These are phyloP conservation scores for Battus philenor DNA, from an alignment of 1,140 invertebrate species.

Conservation along the genomic window DNA sequence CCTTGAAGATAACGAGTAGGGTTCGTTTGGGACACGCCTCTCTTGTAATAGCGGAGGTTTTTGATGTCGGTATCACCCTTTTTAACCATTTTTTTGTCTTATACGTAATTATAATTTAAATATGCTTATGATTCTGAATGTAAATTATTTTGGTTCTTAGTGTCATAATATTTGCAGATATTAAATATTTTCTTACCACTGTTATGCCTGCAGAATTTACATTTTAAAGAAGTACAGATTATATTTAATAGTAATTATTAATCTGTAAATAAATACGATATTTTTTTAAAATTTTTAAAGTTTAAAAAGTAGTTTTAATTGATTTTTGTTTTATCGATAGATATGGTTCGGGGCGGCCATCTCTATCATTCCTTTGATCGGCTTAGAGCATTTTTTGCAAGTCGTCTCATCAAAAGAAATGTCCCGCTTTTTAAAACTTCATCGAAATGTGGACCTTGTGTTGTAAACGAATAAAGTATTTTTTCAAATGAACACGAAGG, in stretches of 20 bases:
- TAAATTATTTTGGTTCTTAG: too few species aligned
- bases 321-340: background rate
- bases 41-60: conserved; percentile 13
- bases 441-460: conserved; percentile 8
- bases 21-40: conserved; percentile 12
- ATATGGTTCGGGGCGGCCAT: background rate
- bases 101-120: too few species aligned
- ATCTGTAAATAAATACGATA: background rate
- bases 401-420: conserved; percentile 20
- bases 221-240: too few species aligned
- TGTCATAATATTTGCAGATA: too few species aligned
- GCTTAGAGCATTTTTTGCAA: conserved; percentile 21
- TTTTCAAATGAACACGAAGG: conserved; percentile 3
- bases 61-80: conserved; percentile 10
- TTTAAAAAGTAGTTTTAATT: too few species aligned
- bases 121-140: too few species aligned
- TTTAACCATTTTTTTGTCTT: background rate
- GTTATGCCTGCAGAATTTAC: too few species aligned
- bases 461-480: conserved; percentile 2
- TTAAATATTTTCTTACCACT: too few species aligned
- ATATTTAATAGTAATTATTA: too few species aligned
- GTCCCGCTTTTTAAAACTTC: conserved; percentile 11
- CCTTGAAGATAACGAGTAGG: conserved; percentile 26
- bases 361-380: conserved; percentile 15
- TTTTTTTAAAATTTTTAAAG: too few species aligned